Conservation (phyloP, 2,797 vertebrate species). For the Mus spretus region DNA sequence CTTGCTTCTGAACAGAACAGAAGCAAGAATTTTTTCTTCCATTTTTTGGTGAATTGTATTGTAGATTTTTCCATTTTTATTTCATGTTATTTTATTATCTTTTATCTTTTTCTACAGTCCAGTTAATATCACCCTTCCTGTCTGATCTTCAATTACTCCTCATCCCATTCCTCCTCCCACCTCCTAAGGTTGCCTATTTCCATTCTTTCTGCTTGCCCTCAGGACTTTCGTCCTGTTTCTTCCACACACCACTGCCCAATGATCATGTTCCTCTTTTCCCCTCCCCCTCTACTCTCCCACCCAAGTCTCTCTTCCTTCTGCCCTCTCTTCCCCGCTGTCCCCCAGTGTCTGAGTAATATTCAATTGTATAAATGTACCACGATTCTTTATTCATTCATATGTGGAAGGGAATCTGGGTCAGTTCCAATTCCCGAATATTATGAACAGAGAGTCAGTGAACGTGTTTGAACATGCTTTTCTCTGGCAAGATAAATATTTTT, state of each 20-base stretch:
- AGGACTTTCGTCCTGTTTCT: not conserved
- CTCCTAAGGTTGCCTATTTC: not conserved
- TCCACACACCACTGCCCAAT: no score
- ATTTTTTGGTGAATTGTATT: not conserved
- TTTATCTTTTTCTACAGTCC: not conserved
- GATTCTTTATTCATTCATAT: not conserved
- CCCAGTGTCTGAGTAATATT: no score
- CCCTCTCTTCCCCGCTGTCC: no score
- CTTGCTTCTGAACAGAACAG: not conserved
- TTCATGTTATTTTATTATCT: not conserved
- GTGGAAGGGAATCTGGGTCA: not conserved
- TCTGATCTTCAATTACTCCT: not conserved
- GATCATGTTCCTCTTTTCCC: not conserved
- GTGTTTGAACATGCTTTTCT: not conserved
- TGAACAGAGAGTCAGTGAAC: not conserved
- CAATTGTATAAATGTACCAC: not conserved
- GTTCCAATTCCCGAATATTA: not conserved
- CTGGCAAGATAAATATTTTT: not conserved
- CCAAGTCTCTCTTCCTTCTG: not conserved
- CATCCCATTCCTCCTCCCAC: not conserved
- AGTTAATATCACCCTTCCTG: not conserved
- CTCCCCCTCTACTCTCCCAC: not conserved
- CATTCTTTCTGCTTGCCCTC: not conserved
- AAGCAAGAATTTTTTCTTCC: not conserved
- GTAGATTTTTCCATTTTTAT: not conserved